Evolutionary conservation across 2,888 invertebrate genomes (phyloP).

Genomic region (Neoscelio sp.): DNA sequence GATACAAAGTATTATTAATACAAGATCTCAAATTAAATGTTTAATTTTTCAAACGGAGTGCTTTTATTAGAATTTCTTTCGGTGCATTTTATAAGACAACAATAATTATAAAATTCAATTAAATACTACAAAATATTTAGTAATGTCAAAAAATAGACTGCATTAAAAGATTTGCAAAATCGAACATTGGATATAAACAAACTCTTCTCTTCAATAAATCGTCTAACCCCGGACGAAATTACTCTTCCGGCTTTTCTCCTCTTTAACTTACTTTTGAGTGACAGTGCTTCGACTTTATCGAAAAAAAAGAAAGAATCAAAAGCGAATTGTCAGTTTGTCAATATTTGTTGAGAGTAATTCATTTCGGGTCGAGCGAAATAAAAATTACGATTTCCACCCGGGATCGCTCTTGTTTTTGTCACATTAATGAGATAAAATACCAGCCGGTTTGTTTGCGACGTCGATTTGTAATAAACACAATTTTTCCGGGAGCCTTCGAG

Average conservation of each 20-base stretch:
- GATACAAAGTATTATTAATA: too few species aligned
- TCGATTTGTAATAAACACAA: neutral
- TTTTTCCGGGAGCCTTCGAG: neutral
- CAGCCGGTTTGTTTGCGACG: neutral
- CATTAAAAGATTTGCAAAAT: neutral
- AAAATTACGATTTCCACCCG: neutral
- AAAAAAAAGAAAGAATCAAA: neutral
- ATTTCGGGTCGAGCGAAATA: neutral
- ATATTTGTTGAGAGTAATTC: constrained; percentile 3
- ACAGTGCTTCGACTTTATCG: neutral
- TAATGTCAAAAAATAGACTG: too few species aligned
- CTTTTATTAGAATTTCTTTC: too few species aligned
- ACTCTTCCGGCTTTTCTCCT: neutral
- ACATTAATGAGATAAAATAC: neutral
- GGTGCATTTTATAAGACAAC: too few species aligned
- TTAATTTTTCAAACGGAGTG: too few species aligned
- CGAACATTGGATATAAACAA: neutral
- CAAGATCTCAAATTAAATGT: too few species aligned
- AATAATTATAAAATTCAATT: too few species aligned
- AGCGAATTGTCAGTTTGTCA: constrained; percentile 12
- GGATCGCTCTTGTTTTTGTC: constrained; percentile 1
- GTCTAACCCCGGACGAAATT: neutral
- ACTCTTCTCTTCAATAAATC: neutral
- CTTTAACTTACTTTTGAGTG: neutral
- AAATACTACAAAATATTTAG: too few species aligned